phyloP scores from a whole-genome alignment of 2,797 vertebrate species.

The Pampus argenteus region DNA sequence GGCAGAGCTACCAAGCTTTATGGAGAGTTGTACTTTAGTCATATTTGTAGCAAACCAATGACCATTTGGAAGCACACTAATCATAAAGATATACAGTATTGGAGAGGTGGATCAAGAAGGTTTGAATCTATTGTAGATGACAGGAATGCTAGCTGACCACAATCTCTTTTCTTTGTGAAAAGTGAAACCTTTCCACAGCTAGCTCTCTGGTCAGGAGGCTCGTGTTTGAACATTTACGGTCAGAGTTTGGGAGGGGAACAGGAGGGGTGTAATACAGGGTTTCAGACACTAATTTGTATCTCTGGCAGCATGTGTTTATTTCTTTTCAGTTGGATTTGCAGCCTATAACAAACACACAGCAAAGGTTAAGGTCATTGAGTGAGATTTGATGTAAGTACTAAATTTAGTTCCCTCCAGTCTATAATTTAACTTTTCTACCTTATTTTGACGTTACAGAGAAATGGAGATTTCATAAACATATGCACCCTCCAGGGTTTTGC shows the following conservation, averaged over 20 bases:
- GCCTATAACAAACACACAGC: background rate
- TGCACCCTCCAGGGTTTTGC: constrained; percentile 14
- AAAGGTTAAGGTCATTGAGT: background rate
- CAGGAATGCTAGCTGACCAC: constrained; percentile 13
- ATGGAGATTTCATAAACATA: background rate
- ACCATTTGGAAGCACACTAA: background rate
- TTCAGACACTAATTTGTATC: constrained; percentile 22
- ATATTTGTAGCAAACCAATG: constrained; percentile 17
- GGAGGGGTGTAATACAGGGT: too few species aligned
- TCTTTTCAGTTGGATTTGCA: constrained; percentile 30
- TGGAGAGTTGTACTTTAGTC: background rate
- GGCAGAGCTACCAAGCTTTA: constrained; percentile 2
- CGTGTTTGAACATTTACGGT: background rate
- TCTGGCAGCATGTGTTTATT: constrained; percentile 20
- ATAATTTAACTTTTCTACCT: background rate
- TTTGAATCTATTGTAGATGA: constrained; percentile 15
- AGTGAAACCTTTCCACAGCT: background rate
- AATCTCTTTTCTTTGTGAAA: constrained; percentile 10
- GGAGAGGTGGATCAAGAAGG: constrained; percentile 15
- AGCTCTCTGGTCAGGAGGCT: background rate
- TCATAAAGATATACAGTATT: constrained; percentile 18
- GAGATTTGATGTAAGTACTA: background rate
- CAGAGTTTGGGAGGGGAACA: constrained; percentile 2
- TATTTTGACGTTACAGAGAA: constrained; percentile 4
- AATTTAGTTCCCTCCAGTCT: background rate